Evolutionary conservation across 2,888 invertebrate species (phyloP), one percentile per base, ranked within the genome.

Genomic region (Heliconius hortense): DNA sequence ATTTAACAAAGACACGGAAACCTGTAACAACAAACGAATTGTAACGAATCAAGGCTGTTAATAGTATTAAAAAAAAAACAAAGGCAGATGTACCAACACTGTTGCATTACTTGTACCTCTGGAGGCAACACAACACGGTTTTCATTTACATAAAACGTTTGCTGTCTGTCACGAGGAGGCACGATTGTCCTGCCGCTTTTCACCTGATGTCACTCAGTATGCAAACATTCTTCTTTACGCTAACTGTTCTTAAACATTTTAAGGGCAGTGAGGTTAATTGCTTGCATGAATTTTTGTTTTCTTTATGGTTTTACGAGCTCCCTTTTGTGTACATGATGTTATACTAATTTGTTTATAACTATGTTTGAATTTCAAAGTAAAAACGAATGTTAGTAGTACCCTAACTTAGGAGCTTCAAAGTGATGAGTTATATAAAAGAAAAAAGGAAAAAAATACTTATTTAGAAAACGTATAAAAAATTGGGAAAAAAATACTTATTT

Each of bases 161-260:
- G 83, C 83, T 82, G 82, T 82, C 80, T 79, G 82, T 83, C 86
- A 87, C 85, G 84, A 79, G 82, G 83, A 82, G 82, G 84, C 82
- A 79, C 84, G 81, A 86, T 84, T 86, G 85, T 89, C 87, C 84
- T 86, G 82, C 79, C 82, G 80, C 84, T 87, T 90, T 90, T 89
- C 88, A 87, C 89, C 89, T 84, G 85, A 90, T 90, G 86, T 85
- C 84, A 90, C 87, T 89, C 88, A 86, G 87, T 87, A 90, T 90
- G 90, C 83, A 86, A 88, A 90, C 85, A 82, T 78, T 77, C 82
- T 80, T 84, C 82, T 79, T 74, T n/a, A 80, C 81, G 79, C 81
- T 87, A 87, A 87, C 87, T 84, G 86, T 87, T 86, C 81, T 76
- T 77, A 76, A 77, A 83, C 79, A 80, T 79, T 81, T 81, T 83